Conservation (phyloP, 2,113 vertebrate genomes). For the cat (Felis catus) region F.catus_Fca126_mat1.0 CM031418.1:16832501-16833000, state of each 20-base stretch:
- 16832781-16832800: too few relatives aligned
- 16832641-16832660: too few relatives aligned
- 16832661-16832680: too few relatives aligned
- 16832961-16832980: neutral
- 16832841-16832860: neutral
- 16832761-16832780: too few relatives aligned
- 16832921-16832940: neutral
- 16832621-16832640: neutral
- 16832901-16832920: neutral
- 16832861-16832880: neutral
- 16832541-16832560: neutral
- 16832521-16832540: neutral
- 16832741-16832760: too few relatives aligned
- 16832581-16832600: neutral
- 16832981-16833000: neutral
- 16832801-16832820: too few relatives aligned
- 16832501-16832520: neutral
- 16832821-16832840: too few relatives aligned
- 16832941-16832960: neutral
- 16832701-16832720: too few relatives aligned
- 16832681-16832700: too few relatives aligned
- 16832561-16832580: neutral
- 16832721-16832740: too few relatives aligned
- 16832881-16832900: neutral
- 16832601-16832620: neutral